Evolutionary conservation across 2,888 invertebrate species (phyloP), one percentile per base, ranked within the genome.

Genomic region (Lochmaea crataegi): DNA sequence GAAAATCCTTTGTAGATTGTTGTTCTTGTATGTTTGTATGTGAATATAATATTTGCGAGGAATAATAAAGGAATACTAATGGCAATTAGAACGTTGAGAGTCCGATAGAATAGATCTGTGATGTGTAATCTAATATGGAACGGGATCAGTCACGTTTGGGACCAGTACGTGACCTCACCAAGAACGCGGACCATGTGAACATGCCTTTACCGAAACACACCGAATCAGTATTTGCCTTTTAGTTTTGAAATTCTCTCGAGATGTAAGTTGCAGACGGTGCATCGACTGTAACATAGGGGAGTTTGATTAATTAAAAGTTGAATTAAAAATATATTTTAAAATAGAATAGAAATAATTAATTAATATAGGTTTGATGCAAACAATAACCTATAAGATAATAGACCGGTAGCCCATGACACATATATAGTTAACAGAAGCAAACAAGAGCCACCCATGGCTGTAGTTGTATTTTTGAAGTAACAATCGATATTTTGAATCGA

Each of bases 121-220:
- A 82, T 79, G 82, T 82, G 84, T 86, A 86, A 86, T 86, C 86
- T 86, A 86, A 86, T 86, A 86, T 86, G 83, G 84, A 84, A 80
- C 82, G 81, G 85, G 85, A 85, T 86, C 85, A 84, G 86, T 86
- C 86, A 86, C 86, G 86, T 86, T 85, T 82, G 78, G 80, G 83
- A 84, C 82, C 84, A 82, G 84, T 85, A 86, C 86, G 86, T 86
- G 86, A 85, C 85, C 84, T 83, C 83, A 81, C 82, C 61, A 63
- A 82, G 79, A 80, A 82, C 80, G 42, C 61, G 18, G 82, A 83
- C 83, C 85, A 85, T 85, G 84, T 85, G 85, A 84, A 85, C 85
- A 85, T 82, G 82, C 81, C 64, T 64, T 79, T 12, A 42, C 38
- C 16, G 61, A 63, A 63, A 63, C 61, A 63, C 38, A 63, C 38